These are phyloP conservation scores for Sebastes cheni DNA, from an alignment of 2,797 vertebrate genomes.

Conservation along the genomic window DNA sequence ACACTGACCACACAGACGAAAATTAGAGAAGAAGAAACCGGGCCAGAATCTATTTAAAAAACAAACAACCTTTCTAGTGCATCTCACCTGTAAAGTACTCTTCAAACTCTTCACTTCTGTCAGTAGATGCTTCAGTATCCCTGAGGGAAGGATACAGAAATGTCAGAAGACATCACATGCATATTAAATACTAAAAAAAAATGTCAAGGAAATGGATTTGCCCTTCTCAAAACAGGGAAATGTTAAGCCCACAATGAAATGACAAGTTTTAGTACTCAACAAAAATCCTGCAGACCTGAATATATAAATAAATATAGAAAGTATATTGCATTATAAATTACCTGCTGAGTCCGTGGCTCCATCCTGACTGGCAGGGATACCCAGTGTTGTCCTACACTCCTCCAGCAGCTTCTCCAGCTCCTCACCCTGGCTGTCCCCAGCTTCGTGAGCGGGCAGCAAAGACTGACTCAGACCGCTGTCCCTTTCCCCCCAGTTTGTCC, in stretches of 20 bases:
- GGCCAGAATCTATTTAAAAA: neutral
- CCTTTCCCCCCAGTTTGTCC: slow-evolving; percentile 59
- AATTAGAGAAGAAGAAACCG: neutral
- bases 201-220: slow-evolving; percentile 37
- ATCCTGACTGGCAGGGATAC: slow-evolving; percentile 46
- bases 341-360: slow-evolving; percentile 61
- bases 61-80: neutral
- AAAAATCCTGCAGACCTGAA: neutral
- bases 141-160: slow-evolving; percentile 65
- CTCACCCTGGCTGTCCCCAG: slow-evolving; percentile 30
- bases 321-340: slow-evolving; percentile 34
- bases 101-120: slow-evolving; percentile 76
- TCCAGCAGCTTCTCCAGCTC: slow-evolving; percentile 73
- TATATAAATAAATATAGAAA: neutral
- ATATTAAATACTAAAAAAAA: slow-evolving; percentile 31
- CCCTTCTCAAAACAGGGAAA: slow-evolving; percentile 26
- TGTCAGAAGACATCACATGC: slow-evolving; percentile 39
- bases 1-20: neutral
- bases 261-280: neutral
- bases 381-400: slow-evolving; percentile 72
- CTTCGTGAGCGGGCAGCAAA: slow-evolving; percentile 6
- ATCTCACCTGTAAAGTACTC: slow-evolving; percentile 78
- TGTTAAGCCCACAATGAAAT: neutral
- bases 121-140: slow-evolving; percentile 74
- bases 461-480: slow-evolving; percentile 71